Conservation (phyloP, 2,113 vertebrate species). For the Ictalurus furcatus region DNA sequence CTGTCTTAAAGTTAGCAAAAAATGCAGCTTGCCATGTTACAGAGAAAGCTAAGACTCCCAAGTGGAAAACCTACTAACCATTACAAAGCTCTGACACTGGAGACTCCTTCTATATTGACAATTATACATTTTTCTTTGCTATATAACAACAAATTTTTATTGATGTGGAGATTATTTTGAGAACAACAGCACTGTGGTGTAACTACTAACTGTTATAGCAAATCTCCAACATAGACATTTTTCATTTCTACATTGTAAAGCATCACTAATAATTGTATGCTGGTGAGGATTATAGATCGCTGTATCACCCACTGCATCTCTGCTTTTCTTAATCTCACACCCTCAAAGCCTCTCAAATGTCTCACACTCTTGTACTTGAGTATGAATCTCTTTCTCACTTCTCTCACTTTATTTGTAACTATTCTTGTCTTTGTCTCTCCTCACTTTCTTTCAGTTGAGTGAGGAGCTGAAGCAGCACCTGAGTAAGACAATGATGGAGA, state of each 20-base stretch:
- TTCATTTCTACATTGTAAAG: not conserved
- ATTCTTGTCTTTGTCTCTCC: not conserved
- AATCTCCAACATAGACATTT: not conserved
- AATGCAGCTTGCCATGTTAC: not conserved
- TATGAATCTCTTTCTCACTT: not conserved
- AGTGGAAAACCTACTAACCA: not conserved
- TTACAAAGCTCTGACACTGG: not conserved
- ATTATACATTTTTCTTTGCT: not conserved
- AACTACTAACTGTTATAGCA: not conserved
- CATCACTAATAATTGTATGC: not conserved
- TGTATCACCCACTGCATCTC: not conserved
- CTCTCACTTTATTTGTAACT: not conserved
- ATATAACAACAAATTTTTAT: not conserved
- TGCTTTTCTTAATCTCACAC: not conserved
- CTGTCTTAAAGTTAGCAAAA: not conserved
- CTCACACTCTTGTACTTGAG: not conserved
- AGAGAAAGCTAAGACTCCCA: not conserved
- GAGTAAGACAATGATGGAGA: slow-evolving; percentile 76
- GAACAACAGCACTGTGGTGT: not conserved
- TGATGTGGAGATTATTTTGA: not conserved
- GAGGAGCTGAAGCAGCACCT: slow-evolving; percentile 81
- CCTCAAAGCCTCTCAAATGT: not conserved
- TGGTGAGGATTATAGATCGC: not conserved
- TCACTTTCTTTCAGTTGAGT: slow-evolving; percentile 71
- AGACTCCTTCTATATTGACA: not conserved